phyloP scores from a whole-genome alignment of 1,140 invertebrate species.

The Drosophila pachea region DNA sequence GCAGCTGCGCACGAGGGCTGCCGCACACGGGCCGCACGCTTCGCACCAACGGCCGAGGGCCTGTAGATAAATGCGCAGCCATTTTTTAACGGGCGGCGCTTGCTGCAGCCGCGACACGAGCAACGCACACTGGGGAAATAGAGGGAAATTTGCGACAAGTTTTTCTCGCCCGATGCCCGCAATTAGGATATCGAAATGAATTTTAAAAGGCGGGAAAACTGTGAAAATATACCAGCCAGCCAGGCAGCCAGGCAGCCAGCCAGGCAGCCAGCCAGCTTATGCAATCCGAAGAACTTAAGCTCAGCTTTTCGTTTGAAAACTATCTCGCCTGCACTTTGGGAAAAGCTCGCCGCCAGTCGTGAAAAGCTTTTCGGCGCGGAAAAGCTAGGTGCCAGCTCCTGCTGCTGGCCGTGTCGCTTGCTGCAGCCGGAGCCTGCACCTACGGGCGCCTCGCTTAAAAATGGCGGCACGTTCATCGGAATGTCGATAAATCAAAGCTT shows the following conservation, averaged over 20 bases:
- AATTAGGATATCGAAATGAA: background rate
- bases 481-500: constrained; percentile 71
- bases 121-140: constrained; percentile 53
- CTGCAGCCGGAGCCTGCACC: constrained; percentile 50
- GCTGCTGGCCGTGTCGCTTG: too few relatives aligned
- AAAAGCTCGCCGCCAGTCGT: background rate
- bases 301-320: constrained; percentile 34
- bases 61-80: constrained; percentile 69
- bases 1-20: constrained; percentile 2
- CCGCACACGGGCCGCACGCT: constrained; percentile 17
- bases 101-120: constrained; percentile 15
- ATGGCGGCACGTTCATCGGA: constrained; percentile 52
- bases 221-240: constrained; percentile 10
- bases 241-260: too few relatives aligned
- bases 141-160: constrained; percentile 51
- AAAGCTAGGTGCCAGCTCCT: too few relatives aligned
- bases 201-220: background rate
- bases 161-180: constrained; percentile 7
- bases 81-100: constrained; percentile 71
- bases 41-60: constrained; percentile 22
- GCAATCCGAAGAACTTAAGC: constrained; percentile 14
- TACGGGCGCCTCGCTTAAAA: constrained; percentile 40
- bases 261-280: too few relatives aligned
- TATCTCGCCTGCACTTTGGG: constrained; percentile 35
- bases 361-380: constrained; percentile 34